Base-by-base conservation (phyloP, 2,888 invertebrate species). In the Ephialtes manifestator region DNA sequence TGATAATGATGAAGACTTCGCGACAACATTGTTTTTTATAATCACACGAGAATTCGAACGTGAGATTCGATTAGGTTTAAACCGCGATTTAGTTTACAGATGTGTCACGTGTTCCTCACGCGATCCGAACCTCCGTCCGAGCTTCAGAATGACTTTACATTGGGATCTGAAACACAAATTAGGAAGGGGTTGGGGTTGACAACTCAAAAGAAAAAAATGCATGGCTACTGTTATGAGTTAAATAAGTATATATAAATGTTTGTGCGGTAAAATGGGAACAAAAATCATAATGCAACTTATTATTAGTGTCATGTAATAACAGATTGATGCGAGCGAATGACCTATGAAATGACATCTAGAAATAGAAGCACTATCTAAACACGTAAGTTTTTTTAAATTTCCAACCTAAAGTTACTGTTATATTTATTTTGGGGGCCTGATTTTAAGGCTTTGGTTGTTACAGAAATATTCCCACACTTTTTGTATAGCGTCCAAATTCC, bases 91-190 rank as follows among this genome's bases (percentile, higher is more conserved):
- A 35, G 24, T 20, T 18, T 70, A 80, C 81, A 39, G 75, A 51
- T 72, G 48, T 63, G 53, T 72, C 65, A 58, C 65, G 68, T 53
- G 60, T 71, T 78, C 84, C 74, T 84, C 76, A 79, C 71, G 79
- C 28, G 46, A 58, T 82, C 75, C 85, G 84, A 84, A 75, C 90
- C 87, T 89, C 86, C 88, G 87, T 87, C 89, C 82, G 87, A 82
- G 77, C 89, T 83, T 87, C 89, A 51, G 86, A 84, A 75, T 85
- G 86, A 85, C 84, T 88, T 87, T 86, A 67, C 67, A 75, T 85
- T 85, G 85, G 89, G 89, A 91, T 92, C 94, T 94, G 93, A 71
- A 94, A 94, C 93, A 94, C 89, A 93, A 93, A 93, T 87, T 90
- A 93, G 91, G 93, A 92, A 89, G 91, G 92, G 93, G 90, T 93